phyloP scores from a whole-genome alignment of 2,113 vertebrate species.

The Sigmodon hispidus region DNA sequence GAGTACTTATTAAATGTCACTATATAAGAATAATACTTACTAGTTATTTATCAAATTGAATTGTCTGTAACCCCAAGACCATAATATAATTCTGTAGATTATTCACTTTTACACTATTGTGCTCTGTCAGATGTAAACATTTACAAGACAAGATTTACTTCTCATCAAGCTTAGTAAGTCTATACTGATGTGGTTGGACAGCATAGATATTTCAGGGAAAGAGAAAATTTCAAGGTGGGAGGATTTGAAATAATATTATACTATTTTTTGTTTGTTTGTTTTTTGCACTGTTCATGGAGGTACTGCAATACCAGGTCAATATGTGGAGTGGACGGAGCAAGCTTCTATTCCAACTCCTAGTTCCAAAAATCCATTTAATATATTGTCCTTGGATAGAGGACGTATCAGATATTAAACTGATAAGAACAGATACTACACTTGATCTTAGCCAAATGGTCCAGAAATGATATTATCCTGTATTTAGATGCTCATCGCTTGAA shows the following conservation, averaged over 20 bases:
- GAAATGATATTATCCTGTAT: slow-evolving; percentile 53
- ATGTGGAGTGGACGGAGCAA: too few relatives aligned
- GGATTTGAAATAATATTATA: slow-evolving; percentile 53
- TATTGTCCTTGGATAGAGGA: too few relatives aligned
- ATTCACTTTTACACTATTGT: neutral
- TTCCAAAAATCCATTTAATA: too few relatives aligned
- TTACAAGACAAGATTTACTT: neutral
- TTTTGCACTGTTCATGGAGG: too few relatives aligned
- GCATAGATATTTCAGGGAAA: slow-evolving; percentile 33
- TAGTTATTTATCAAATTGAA: neutral
- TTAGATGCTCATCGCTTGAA: slow-evolving; percentile 53
- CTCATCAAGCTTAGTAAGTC: neutral
- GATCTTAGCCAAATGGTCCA: too few relatives aligned
- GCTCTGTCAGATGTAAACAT: neutral
- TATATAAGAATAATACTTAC: neutral
- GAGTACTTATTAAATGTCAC: neutral
- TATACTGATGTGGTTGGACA: neutral
- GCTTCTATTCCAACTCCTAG: too few relatives aligned
- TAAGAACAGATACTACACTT: too few relatives aligned
- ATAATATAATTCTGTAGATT: neutral
- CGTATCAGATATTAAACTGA: too few relatives aligned
- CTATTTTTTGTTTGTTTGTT: too few relatives aligned
- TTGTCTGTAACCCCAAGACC: neutral
- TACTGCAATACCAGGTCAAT: too few relatives aligned
- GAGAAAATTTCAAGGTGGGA: neutral